Percentiles rank a stretch among this genome's conserved stretches.
phyloP scores from a whole-genome alignment of 2,888 invertebrate genomes.

The Microchrysa polita region DNA sequence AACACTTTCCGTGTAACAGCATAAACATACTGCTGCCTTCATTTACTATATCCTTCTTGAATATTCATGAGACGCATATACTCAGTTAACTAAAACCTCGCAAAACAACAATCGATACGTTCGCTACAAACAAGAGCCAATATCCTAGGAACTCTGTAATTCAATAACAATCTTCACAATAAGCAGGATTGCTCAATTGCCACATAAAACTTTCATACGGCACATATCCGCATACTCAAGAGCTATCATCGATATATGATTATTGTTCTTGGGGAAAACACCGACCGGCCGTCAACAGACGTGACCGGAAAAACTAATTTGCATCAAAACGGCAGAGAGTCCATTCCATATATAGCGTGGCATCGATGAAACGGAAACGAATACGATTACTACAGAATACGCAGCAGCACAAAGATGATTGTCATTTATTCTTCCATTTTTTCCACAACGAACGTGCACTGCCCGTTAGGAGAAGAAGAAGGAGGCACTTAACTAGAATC shows the following conservation, averaged over 20 bases:
- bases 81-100: too few relatives aligned
- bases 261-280: constrained; percentile 32
- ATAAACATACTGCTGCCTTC: too few relatives aligned
- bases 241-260: constrained; percentile 35
- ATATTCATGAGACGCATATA: too few relatives aligned
- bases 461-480: neutral
- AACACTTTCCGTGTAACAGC: too few relatives aligned
- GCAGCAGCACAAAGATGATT: constrained; percentile 26
- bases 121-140: neutral
- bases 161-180: constrained; percentile 28
- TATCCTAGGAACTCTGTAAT: neutral
- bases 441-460: neutral
- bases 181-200: constrained; percentile 19
- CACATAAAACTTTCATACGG: constrained; percentile 19
- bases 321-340: constrained; percentile 4
- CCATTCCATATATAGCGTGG: too few relatives aligned
- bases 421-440: constrained; percentile 16
- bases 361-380: too few relatives aligned
- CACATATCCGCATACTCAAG: too few relatives aligned
- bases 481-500: constrained; percentile 19
- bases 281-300: constrained; percentile 16
- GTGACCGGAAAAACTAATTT: constrained; percentile 41
- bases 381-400: neutral
- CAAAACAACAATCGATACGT: neutral
- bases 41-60: too few relatives aligned